Base-by-base conservation (phyloP, 2,113 vertebrate genomes). In the Porphyrio hochstetteri region DNA sequence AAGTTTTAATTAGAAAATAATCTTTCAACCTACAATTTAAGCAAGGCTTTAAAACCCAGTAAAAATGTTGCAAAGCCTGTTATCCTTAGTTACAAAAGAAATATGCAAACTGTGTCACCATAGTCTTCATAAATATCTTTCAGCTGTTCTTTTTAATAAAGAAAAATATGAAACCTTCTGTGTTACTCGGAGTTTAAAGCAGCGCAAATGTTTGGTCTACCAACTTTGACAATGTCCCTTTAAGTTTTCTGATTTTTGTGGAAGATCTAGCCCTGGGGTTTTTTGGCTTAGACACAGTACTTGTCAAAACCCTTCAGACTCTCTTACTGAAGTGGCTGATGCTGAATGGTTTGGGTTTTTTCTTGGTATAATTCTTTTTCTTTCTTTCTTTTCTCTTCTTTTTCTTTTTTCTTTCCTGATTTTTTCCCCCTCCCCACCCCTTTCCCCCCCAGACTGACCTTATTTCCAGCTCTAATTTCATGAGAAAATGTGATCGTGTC, bases 401-500 rank as follows among this genome's bases (percentile, higher is more conserved):
- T 23, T 35, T 68, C 64, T 50, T 82, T 44, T 40, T 40, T 14
- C 1, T 50, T 50, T 48, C 10, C 17, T 48, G 20, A 20, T 15
- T 21, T 21, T 21, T 48, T 23, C 11, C 19, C 20, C 46, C 20
- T 19, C 19, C 10, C 9, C n/a, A n/a, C n/a, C n/a, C n/a, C n/a
- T n/a, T n/a, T n/a, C 21, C 20, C 20, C 11, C 1, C 25, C 9
- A 33, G 24, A 42, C 68, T 96, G 96, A 97, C 97, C 97, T 96
- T 74, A 21, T 97, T 98, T 96, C 95, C 81, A 95, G 64, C 84
- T 94, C 42, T 57, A 92, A 63, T 90, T 94, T 92, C 85, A 90
- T 92, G 64, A 93, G 93, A 97, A 97, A 97, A 95, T 75, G 67
- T 77, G 96, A 81, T 96, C 4, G n/a, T 97, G 95, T 97, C 95